A percentile compares a stretch with the other conserved stretches of the same genome.
Evolutionary conservation across 2,797 vertebrate species (phyloP).

Genomic region (Rhinogobio ventralis): DNA sequence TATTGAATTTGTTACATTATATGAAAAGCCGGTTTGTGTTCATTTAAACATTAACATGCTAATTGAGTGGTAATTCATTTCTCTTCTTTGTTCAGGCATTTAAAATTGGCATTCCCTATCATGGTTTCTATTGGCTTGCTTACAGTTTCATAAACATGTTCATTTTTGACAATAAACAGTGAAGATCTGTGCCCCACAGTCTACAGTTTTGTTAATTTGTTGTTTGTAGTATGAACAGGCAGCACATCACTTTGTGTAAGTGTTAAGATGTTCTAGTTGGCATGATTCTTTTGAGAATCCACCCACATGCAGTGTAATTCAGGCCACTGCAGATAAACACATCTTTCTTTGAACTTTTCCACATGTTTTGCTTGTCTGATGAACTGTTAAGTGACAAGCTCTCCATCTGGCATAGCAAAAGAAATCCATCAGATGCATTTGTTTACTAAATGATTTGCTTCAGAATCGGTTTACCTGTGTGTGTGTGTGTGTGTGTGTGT

Average conservation of each 20-base stretch:
- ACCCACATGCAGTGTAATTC: constrained; percentile 4
- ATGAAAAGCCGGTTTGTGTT: background rate
- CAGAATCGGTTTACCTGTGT: constrained; percentile 15
- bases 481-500: background rate
- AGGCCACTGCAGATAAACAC: background rate
- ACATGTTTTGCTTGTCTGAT: constrained; percentile 62
- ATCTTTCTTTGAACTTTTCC: constrained; percentile 44
- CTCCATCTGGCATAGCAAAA: constrained; percentile 7
- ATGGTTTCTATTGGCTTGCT: constrained; percentile 3
- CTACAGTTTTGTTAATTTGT: background rate
- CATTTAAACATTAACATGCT: background rate
- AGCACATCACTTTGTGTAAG: background rate
- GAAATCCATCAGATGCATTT: constrained; percentile 8
- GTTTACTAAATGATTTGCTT: constrained; percentile 21
- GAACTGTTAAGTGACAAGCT: constrained; percentile 18
- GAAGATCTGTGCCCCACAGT: background rate
- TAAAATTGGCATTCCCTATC: background rate
- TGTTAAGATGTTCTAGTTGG: constrained; percentile 9
- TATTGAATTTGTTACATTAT: background rate
- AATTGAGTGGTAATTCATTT: background rate
- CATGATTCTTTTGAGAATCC: constrained; percentile 17
- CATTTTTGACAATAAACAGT: constrained; percentile 8
- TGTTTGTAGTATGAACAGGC: background rate
- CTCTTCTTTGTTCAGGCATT: background rate
- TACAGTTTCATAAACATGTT: background rate